phyloP scores from a whole-genome alignment of 2,797 vertebrate species.

The Pterois miles region DNA sequence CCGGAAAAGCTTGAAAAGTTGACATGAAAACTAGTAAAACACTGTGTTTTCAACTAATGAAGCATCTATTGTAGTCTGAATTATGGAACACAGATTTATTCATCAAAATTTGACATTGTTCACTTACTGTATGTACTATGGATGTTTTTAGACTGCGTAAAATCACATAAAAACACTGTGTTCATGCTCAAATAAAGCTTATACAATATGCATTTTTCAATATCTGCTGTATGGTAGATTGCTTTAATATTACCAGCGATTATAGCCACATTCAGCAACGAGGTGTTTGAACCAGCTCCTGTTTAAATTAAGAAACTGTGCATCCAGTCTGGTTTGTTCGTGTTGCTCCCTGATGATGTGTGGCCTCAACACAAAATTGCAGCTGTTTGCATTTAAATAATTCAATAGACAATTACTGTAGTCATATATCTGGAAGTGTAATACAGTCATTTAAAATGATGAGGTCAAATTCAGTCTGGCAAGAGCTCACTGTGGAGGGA shows the following conservation, averaged over 20 bases:
- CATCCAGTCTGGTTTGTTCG: conserved; percentile 40
- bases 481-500: conserved; percentile 28
- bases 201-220: conserved; percentile 30
- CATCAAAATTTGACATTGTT: neutral
- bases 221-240: conserved; percentile 1
- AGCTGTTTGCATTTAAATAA: conserved; percentile 66
- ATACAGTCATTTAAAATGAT: conserved; percentile 49
- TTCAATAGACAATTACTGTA: conserved; percentile 62
- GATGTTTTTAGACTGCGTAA: neutral
- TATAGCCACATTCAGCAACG: conserved; percentile 10
- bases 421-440: conserved; percentile 45
- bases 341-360: conserved; percentile 44
- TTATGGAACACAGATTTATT: neutral
- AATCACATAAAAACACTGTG: neutral
- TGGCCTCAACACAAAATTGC: conserved; percentile 49
- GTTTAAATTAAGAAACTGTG: conserved; percentile 30
- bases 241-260: conserved; percentile 35
- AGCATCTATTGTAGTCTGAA: neutral
- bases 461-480: conserved; percentile 20
- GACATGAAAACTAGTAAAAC: neutral
- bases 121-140: neutral
- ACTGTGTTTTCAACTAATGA: neutral
- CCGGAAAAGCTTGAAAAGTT: neutral
- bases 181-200: neutral
- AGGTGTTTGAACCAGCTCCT: conserved; percentile 22